Conservation (phyloP, 37 sponge, comb jelly and placozoan species). For the Spongilla lacustris region DNA sequence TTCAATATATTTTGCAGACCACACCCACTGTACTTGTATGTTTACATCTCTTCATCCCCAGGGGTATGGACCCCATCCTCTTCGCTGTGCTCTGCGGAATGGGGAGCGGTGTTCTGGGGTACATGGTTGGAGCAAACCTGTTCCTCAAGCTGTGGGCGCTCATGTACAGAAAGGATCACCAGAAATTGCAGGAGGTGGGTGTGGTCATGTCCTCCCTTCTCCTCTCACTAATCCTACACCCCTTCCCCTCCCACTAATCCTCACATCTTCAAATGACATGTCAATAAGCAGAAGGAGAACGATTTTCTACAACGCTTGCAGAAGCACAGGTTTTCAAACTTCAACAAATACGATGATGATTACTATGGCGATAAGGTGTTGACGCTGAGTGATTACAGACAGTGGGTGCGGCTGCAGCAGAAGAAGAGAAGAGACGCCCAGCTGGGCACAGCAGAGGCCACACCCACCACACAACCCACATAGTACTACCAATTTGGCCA, state of each 20-base stretch:
- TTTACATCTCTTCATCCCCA: conserved; percentile 33
- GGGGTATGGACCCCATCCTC: conserved; percentile 89
- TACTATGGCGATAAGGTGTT: conserved; percentile 95
- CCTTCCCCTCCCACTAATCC: background rate
- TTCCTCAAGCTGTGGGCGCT: conserved; percentile 74
- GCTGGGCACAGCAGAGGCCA: background rate
- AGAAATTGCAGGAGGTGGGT: conserved; percentile 62
- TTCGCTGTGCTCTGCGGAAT: conserved; percentile 79
- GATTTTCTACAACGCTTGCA: conserved; percentile 81
- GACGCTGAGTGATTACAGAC: conserved; percentile 94
- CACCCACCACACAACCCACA: no score
- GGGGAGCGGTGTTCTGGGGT: conserved; percentile 65
- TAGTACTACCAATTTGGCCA: background rate
- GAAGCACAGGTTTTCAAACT: conserved; percentile 55
- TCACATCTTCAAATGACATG: no score
- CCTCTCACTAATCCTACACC: background rate
- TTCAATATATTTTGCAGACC: no score
- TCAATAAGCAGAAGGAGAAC: conserved; percentile 77
- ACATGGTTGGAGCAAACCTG: conserved; percentile 63
- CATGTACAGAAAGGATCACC: conserved; percentile 29
- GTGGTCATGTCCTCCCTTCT: background rate
- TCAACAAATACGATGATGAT: conserved; percentile 90
- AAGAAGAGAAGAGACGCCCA: conserved; percentile 53
- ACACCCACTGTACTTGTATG: no score
- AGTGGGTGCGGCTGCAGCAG: conserved; percentile 95